Conservation (phyloP, 2,113 vertebrate genomes). For the Heterocephalus glaber region DNA sequence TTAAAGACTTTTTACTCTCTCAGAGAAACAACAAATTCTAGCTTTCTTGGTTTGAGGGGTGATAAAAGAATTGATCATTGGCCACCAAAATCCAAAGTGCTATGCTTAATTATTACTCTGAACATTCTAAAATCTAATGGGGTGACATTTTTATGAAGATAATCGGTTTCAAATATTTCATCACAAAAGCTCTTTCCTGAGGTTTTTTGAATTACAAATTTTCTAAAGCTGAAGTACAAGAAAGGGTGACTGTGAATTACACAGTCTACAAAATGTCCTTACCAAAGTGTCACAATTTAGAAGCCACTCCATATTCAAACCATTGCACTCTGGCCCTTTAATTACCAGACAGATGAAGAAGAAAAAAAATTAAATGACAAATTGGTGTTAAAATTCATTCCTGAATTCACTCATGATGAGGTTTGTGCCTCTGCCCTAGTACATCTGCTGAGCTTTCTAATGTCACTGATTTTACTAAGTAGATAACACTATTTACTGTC, state of each 20-base stretch:
- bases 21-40: slow-evolving; percentile 20
- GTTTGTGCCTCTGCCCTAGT: slow-evolving; percentile 41
- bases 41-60: not conserved
- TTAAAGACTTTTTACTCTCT: not conserved
- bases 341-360: slow-evolving; percentile 48
- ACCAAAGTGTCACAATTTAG: slow-evolving; percentile 47
- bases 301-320: slow-evolving; percentile 61
- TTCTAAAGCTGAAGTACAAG: slow-evolving; percentile 55
- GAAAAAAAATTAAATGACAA: slow-evolving; percentile 33
- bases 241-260: slow-evolving; percentile 59
- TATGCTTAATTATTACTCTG: not conserved
- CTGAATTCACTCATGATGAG: not conserved
- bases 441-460: not conserved
- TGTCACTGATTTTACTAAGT: slow-evolving; percentile 52
- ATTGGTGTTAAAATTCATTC: slow-evolving; percentile 54
- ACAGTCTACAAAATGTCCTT: slow-evolving; percentile 56
- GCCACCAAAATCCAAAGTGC: not conserved
- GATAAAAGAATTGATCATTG: not conserved
- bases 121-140: not conserved
- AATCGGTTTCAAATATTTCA: slow-evolving; percentile 49
- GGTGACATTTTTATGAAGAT: slow-evolving; percentile 49
- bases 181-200: slow-evolving; percentile 24
- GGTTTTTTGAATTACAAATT: slow-evolving; percentile 65
- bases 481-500: not conserved
- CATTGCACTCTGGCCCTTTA: not conserved